Conservation (phyloP, 2,888 invertebrate species). For the Ormyrus rosae region DNA sequence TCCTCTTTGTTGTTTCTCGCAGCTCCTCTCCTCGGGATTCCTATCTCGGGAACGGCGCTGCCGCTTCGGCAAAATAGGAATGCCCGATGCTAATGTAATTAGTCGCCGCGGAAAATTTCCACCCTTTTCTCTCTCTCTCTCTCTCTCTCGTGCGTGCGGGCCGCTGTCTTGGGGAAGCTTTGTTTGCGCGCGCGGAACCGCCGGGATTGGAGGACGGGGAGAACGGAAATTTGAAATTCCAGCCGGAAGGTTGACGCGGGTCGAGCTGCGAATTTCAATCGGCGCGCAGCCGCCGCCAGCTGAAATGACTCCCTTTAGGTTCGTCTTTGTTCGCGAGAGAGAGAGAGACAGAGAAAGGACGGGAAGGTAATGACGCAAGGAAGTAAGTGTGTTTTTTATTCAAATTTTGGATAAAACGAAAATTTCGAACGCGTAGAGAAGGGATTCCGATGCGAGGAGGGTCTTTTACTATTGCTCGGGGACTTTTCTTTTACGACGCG, state of each 20-base stretch:
- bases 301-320: too few species aligned
- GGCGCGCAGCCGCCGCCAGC: background rate
- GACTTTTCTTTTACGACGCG: too few species aligned
- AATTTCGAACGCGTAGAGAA: too few species aligned
- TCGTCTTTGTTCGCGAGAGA: too few species aligned
- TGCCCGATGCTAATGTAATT: constrained; percentile 46
- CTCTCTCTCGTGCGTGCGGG: background rate
- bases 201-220: background rate
- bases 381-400: too few species aligned
- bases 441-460: too few species aligned
- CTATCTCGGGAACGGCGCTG: background rate
- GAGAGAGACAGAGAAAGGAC: too few species aligned
- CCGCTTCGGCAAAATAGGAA: constrained; percentile 16
- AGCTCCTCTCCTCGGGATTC: background rate
- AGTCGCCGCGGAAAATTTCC: constrained; percentile 22
- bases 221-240: constrained; percentile 32
- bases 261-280: constrained; percentile 31
- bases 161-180: too few species aligned
- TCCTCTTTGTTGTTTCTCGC: constrained; percentile 1
- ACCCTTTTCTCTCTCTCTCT: background rate
- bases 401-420: too few species aligned
- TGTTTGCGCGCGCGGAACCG: background rate
- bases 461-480: too few species aligned
- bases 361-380: too few species aligned
- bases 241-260: background rate